Evolutionary conservation across 2,888 invertebrate genomes (phyloP).

Genomic region (Ormyrus labotus): DNA sequence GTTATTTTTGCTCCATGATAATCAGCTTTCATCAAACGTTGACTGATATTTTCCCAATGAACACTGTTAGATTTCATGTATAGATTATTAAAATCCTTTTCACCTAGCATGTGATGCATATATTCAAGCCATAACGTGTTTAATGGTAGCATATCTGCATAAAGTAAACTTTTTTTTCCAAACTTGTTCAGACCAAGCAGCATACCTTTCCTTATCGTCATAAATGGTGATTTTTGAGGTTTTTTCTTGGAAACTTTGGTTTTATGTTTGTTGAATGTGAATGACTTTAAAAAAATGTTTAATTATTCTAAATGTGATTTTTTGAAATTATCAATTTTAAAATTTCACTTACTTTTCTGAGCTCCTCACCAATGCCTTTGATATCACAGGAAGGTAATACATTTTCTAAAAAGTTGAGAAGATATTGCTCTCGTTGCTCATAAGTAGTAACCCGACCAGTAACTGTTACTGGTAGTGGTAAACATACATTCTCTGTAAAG

Average conservation of each 20-base stretch:
- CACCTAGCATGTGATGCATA: conserved; percentile 80
- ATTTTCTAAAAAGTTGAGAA: conserved; percentile 68
- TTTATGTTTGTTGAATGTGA: conserved; percentile 72
- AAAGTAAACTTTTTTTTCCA: conserved; percentile 79
- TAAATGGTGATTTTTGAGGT: conserved; percentile 76
- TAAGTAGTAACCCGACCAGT: conserved; percentile 64
- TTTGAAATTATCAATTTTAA: conserved; percentile 17
- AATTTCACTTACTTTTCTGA: conserved; percentile 70
- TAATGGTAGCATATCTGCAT: conserved; percentile 80
- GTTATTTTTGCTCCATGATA: conserved; percentile 85
- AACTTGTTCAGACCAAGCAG: conserved; percentile 81
- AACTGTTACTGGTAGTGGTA: conserved; percentile 64
- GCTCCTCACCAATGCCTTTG: conserved; percentile 66
- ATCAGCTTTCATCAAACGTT: conserved; percentile 80
- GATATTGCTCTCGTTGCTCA: conserved; percentile 67
- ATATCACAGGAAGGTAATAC: conserved; percentile 69
- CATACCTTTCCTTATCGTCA: conserved; percentile 80
- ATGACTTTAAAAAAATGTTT: conserved; percentile 66
- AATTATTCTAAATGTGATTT: conserved; percentile 21
- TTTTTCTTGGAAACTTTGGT: conserved; percentile 73
- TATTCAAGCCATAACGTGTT: conserved; percentile 85
- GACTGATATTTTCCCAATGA: conserved; percentile 78
- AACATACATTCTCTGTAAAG: conserved; percentile 65
- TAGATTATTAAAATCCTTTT: conserved; percentile 72
- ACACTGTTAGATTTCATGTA: conserved; percentile 71